Evolutionary conservation across 2,113 vertebrate species (phyloP).

Genomic region (Malurus melanocephalus): DNA sequence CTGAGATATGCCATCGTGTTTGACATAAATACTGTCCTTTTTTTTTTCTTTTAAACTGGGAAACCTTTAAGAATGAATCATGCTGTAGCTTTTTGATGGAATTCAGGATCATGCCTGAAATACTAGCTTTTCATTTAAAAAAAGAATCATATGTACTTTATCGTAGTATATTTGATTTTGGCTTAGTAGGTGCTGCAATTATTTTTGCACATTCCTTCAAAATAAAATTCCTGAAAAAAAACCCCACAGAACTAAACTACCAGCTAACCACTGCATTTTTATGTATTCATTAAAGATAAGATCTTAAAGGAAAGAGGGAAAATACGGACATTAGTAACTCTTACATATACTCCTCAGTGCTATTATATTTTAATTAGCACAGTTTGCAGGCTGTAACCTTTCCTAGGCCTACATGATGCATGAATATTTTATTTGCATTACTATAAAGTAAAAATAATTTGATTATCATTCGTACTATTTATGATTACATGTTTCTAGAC

Average conservation of each 20-base stretch:
- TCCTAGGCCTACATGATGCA: conserved; percentile 22
- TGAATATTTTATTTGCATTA: conserved; percentile 58
- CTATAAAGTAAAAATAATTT: conserved; percentile 57
- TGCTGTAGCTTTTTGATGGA: neutral
- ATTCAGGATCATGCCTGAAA: neutral
- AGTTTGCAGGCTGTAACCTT: conserved; percentile 54
- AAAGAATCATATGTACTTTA: neutral
- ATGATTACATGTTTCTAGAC: conserved; percentile 19
- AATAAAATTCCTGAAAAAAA: conserved; percentile 19
- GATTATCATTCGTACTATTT: conserved; percentile 41
- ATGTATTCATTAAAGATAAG: conserved; percentile 51
- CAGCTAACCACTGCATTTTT: conserved; percentile 43
- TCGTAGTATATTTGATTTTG: neutral
- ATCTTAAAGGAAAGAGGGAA: conserved; percentile 40
- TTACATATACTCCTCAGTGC: neutral
- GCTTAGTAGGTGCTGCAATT: neutral
- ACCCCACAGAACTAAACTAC: neutral
- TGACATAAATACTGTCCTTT: neutral
- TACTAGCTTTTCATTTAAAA: neutral
- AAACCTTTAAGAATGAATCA: neutral
- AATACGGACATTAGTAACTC: conserved; percentile 29
- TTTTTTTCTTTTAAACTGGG: neutral
- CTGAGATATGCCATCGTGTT: neutral
- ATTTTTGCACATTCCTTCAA: conserved; percentile 16
- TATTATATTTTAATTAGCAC: conserved; percentile 56